Evolutionary conservation across 2,797 vertebrate genomes (phyloP).

Genomic region (Sebastes kiyomatsui): DNA sequence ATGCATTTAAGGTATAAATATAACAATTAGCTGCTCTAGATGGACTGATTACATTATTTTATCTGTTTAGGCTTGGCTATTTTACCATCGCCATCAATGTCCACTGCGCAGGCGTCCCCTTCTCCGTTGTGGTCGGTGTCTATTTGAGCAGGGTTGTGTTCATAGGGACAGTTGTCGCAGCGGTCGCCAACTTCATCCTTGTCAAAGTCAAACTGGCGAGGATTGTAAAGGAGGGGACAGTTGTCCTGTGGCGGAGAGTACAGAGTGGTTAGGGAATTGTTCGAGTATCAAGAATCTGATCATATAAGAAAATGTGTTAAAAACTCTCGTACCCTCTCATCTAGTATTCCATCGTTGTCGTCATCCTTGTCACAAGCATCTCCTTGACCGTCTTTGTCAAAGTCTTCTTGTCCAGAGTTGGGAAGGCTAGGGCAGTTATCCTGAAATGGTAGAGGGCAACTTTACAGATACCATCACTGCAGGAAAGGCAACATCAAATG

Average conservation of each 20-base stretch:
- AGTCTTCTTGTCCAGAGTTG: conserved; percentile 98
- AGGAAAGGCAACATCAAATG: background rate
- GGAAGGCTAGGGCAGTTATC: conserved; percentile 97
- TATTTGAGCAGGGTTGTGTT: conserved; percentile 96
- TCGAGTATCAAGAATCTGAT: background rate
- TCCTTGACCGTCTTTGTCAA: conserved; percentile 95
- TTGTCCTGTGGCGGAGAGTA: conserved; percentile 87
- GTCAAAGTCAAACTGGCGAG: conserved; percentile 95
- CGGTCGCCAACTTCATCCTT: conserved; percentile 98
- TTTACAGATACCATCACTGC: background rate
- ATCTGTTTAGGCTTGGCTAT: background rate
- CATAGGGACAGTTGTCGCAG: conserved; percentile 97
- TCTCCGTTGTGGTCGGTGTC: conserved; percentile 95
- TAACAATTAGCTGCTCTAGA: background rate
- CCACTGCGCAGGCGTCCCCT: conserved; percentile 94
- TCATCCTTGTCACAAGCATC: conserved; percentile 98
- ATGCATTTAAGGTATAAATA: background rate
- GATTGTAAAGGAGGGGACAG: conserved; percentile 96
- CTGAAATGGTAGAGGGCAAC: conserved; percentile 68
- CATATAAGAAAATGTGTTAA: background rate
- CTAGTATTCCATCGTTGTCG: conserved; percentile 93
- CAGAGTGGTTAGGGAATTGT: background rate
- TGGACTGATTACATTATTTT: background rate
- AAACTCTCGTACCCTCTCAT: conserved; percentile 87
- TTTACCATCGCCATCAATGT: conserved; percentile 99